Conservation (phyloP, 2,888 invertebrate genomes). For the Uropetala carovei region DNA sequence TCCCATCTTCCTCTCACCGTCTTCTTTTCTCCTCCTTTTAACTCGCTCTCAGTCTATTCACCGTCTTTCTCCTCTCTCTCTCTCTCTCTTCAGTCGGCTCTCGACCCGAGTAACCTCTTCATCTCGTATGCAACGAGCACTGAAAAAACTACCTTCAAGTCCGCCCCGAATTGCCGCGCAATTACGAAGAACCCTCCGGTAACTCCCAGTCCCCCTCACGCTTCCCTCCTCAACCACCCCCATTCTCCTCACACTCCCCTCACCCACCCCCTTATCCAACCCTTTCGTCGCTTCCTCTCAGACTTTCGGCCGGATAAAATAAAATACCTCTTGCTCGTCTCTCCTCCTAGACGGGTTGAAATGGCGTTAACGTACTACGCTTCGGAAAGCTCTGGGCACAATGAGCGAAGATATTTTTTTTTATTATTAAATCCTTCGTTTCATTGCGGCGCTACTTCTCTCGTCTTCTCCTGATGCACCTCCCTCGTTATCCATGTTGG, state of each 20-base stretch:
- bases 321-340: background rate
- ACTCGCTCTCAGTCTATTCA: background rate
- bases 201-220: background rate
- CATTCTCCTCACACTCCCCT: background rate
- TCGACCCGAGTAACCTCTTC: constrained; percentile 9
- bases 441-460: background rate
- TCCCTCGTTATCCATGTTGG: constrained; percentile 10
- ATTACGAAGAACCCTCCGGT: background rate
- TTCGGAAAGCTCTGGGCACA: background rate
- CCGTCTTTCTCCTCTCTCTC: background rate
- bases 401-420: background rate
- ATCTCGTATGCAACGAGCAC: background rate
- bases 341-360: background rate
- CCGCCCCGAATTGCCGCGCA: constrained; percentile 8
- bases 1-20: background rate
- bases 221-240: background rate
- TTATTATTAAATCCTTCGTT: background rate
- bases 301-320: background rate
- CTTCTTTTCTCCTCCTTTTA: background rate
- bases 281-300: background rate
- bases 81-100: background rate
- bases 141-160: constrained; percentile 1
- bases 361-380: background rate
- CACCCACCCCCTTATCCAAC: background rate
- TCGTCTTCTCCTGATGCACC: background rate